Percentiles rank a stretch among this genome's conserved stretches.
phyloP scores from a whole-genome alignment of 2,888 invertebrate genomes.

The Yponomeuta malinellus region DNA sequence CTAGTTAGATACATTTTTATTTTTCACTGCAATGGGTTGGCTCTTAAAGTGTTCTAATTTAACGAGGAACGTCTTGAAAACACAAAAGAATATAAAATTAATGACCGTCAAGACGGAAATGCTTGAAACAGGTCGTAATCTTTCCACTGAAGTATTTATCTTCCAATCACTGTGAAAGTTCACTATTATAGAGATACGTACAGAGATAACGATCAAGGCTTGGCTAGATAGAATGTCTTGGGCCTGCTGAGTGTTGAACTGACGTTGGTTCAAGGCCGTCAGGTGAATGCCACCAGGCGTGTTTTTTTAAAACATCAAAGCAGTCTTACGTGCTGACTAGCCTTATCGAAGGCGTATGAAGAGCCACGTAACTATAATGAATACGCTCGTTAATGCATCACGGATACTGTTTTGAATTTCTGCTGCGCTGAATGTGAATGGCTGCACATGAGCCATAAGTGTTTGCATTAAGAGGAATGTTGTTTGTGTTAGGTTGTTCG shows the following conservation, averaged over 20 bases:
- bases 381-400: constrained; percentile 36
- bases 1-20: constrained; percentile 2
- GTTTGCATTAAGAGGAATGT: not conserved
- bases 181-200: not conserved
- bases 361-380: constrained; percentile 26
- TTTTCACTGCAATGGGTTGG: not conserved
- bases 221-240: constrained; percentile 37
- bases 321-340: constrained; percentile 56
- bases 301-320: constrained; percentile 55
- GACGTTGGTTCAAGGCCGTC: constrained; percentile 66
- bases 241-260: constrained; percentile 63
- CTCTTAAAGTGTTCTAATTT: constrained; percentile 25
- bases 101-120: constrained; percentile 25
- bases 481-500: too few species aligned
- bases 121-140: too few species aligned
- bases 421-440: not conserved
- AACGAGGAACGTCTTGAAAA: constrained; percentile 31
- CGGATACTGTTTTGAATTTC: constrained; percentile 23
- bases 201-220: constrained; percentile 44
- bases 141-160: too few species aligned
- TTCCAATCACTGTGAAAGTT: too few species aligned
- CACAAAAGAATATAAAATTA: constrained; percentile 38
- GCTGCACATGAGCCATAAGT: not conserved
- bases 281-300: constrained; percentile 68
- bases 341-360: constrained; percentile 59